phyloP scores from a whole-genome alignment of 2,797 vertebrate genomes.

The Gadopsis bispinosus region DNA sequence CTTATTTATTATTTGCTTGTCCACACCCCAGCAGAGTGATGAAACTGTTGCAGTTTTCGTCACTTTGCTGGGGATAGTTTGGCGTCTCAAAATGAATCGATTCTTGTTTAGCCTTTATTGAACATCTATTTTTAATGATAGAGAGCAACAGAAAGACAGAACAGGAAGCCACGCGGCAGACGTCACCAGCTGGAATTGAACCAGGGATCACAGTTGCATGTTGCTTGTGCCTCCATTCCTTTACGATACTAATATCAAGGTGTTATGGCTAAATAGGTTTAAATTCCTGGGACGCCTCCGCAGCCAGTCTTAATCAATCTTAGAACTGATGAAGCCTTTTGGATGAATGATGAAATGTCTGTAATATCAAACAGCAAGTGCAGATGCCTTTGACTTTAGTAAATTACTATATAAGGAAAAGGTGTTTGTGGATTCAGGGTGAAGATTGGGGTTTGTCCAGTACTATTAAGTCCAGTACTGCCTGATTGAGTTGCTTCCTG shows the following conservation, averaged over 20 bases:
- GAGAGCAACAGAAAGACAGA: not conserved
- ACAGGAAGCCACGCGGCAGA: not conserved
- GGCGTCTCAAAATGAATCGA: not conserved
- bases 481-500: not conserved
- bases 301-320: conserved; percentile 23
- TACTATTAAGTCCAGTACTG: not conserved
- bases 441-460: not conserved
- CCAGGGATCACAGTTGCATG: not conserved
- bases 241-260: not conserved
- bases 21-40: not conserved
- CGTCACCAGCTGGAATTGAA: not conserved
- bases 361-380: not conserved
- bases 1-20: conserved; percentile 11
- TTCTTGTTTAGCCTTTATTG: not conserved
- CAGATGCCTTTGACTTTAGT: not conserved
- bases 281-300: not conserved
- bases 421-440: not conserved
- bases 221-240: not conserved
- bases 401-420: not conserved
- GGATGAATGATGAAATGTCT: conserved; percentile 26
- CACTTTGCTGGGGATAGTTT: not conserved
- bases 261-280: not conserved
- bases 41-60: not conserved
- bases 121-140: not conserved
- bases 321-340: conserved; percentile 7